Conservation (phyloP, 2,113 vertebrate species). For the Eptesicus fuscus region DNA sequence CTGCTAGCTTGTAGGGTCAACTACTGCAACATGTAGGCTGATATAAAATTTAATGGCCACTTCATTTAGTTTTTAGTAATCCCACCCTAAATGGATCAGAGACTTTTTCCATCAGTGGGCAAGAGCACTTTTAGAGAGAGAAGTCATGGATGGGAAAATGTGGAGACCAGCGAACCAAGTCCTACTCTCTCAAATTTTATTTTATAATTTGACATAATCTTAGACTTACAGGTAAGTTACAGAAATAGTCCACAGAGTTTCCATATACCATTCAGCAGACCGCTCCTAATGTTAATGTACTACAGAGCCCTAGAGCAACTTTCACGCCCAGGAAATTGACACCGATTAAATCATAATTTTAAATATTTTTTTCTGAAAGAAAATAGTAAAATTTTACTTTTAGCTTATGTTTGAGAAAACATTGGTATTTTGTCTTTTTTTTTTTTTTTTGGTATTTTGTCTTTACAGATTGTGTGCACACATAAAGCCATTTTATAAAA, state of each 20-base stretch:
- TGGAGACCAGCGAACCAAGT: background rate
- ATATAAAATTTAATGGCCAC: background rate
- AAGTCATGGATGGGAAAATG: background rate
- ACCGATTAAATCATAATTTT: background rate
- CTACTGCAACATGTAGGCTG: background rate
- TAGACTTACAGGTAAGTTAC: background rate
- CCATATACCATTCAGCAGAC: background rate
- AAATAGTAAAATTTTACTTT: background rate
- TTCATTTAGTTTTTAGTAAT: background rate
- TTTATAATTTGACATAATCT: constrained; percentile 20
- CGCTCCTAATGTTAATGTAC: background rate
- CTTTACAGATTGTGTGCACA: background rate
- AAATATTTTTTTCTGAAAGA: background rate
- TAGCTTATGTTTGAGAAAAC: background rate
- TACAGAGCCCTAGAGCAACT: background rate
- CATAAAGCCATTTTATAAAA: background rate
- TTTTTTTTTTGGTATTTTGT: background rate
- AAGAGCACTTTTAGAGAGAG: background rate
- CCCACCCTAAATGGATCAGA: background rate
- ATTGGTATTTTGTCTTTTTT: background rate
- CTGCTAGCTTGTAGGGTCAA: background rate
- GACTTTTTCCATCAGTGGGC: background rate
- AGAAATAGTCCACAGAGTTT: background rate
- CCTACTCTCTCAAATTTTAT: background rate
- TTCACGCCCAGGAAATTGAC: background rate